phyloP scores from a whole-genome alignment of 2,888 invertebrate species.

The Ormia ochracea region DNA sequence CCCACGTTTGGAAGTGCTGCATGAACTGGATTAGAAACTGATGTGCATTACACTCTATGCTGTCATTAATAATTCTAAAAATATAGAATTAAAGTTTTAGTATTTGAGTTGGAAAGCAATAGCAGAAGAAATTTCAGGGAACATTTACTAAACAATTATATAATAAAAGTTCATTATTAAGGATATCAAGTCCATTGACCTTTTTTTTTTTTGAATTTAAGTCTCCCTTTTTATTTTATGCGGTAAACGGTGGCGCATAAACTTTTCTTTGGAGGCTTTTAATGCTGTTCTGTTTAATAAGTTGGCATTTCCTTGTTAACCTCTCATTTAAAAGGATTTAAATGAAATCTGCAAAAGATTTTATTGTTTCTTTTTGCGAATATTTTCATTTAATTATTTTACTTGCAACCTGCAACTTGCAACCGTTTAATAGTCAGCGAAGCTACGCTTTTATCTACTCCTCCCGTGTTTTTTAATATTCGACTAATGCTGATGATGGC shows the following conservation, averaged over 20 bases:
- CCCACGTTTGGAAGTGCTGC: conserved; percentile 14
- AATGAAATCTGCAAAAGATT: not conserved
- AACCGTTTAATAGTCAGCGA: conserved; percentile 41
- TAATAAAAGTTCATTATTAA: not conserved
- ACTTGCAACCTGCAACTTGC: conserved; percentile 41
- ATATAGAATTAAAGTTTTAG: not conserved
- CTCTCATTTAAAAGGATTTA: not conserved
- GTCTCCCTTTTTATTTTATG: not conserved
- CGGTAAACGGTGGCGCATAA: not conserved
- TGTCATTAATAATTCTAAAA: not conserved
- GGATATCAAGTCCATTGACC: not conserved
- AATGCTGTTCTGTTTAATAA: not conserved
- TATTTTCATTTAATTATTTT: conserved; percentile 40
- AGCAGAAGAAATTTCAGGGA: not conserved
- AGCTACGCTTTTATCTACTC: conserved; percentile 11
- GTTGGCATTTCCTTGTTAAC: not conserved
- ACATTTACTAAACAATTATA: not conserved
- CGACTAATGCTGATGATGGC: conserved; percentile 21
- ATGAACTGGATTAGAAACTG: not conserved
- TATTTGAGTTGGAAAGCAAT: not conserved
- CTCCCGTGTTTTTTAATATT: not conserved
- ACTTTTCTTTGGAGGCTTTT: not conserved
- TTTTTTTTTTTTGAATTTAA: not conserved
- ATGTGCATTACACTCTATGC: not conserved
- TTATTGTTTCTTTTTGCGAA: conserved; percentile 5